Conservation (phyloP, 2,113 vertebrate species). For the Aphyosemion australe region DNA sequence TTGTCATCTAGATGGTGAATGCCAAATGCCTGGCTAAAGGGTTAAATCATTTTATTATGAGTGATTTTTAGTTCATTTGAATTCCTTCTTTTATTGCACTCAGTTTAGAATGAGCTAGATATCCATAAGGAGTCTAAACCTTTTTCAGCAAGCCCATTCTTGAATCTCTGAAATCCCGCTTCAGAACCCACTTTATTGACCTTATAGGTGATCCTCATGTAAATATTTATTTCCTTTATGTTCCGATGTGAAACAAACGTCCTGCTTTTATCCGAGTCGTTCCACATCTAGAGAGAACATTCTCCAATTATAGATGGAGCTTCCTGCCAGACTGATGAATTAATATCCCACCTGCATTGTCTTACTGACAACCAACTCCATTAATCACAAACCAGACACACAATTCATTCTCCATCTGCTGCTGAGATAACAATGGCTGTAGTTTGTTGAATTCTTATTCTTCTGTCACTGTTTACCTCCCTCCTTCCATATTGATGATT, state of each 20-base stretch:
- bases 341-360: constrained; percentile 52
- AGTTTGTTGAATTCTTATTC: constrained; percentile 8
- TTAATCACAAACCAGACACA: constrained; percentile 55
- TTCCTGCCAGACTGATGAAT: constrained; percentile 55
- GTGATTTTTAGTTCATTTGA: too few relatives aligned
- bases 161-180: background rate
- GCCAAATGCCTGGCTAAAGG: too few relatives aligned
- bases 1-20: too few relatives aligned
- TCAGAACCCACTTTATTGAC: background rate
- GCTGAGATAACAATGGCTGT: constrained; percentile 37
- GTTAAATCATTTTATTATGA: too few relatives aligned
- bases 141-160: background rate
- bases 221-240: background rate
- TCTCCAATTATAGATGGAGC: constrained; percentile 39
- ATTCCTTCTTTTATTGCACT: too few relatives aligned
- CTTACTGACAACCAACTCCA: constrained; percentile 58
- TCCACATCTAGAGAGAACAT: constrained; percentile 27
- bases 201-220: background rate
- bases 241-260: background rate
- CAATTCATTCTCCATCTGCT: constrained; percentile 53
- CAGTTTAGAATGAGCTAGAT: too few relatives aligned
- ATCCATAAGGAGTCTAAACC: background rate
- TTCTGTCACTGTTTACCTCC: constrained; percentile 11
- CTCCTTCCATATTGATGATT: constrained; percentile 8
- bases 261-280: background rate